Evolutionary conservation across 2,888 invertebrate species (phyloP), one percentile per base, ranked within the genome.

Genomic region (Chloroclysta siterata): DNA sequence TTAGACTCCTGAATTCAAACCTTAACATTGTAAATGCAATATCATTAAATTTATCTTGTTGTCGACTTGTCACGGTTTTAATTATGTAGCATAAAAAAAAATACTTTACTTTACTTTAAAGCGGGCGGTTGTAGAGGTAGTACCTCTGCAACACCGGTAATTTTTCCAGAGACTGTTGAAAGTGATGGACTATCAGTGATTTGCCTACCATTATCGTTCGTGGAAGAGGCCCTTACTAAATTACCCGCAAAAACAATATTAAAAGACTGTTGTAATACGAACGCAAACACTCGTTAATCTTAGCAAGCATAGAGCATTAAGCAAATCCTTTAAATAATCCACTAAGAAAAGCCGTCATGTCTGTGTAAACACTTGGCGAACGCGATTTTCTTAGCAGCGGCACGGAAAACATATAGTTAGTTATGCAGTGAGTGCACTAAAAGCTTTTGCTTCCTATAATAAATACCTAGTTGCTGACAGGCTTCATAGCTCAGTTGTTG

Each of bases 241-340:
- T 81, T 81, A 78, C 71, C 78, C 81, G 77, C 74, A 78, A 85
- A 85, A 86, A 85, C 83, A 84, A 74, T 77, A 79, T 80, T 82
- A 78, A 80, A 82, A 80, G 76, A 74, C 73, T 72, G 78, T 66
- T 76, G 75, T 84, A 85, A 87, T 82, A 68, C 73, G 72, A 81
- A 82, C 72, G 77, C 79, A 87, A 90, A 90, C 85, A 82, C 78
- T 78, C 72, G 79, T 81, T 89, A 89, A 90, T 89, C 85, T 83
- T 81, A 88, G 83, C 86, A 84, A 84, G 84, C 85, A 85, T 82
- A 84, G 79, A 82, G 84, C 80, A 87, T 90, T 89, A 90, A 88
- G 88, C 80, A 85, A 89, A 91, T 90, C 89, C 88, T 81, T 83
- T 84, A 85, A 88, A 88, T 90, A 90, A 90, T 89, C 90, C 84